These are phyloP conservation scores for Microctenopoma stevenorrisi DNA, from an alignment of 2,797 vertebrate species.

Conservation along the genomic window DNA sequence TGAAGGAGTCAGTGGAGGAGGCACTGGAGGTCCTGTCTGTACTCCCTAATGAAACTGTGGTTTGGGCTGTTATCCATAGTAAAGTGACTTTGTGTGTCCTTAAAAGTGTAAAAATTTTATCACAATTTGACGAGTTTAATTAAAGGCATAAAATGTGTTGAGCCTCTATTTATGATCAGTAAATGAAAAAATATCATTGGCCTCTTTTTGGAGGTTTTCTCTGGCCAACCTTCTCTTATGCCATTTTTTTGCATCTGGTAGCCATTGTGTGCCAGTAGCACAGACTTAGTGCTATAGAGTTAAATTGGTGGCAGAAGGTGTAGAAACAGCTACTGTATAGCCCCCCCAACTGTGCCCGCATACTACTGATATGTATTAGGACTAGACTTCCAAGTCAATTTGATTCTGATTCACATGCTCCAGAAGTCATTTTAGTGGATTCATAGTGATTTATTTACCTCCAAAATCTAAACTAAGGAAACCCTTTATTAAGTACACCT, in stretches of 20 bases:
- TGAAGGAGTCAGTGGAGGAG: constrained; percentile 58
- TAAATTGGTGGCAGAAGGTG: constrained; percentile 81
- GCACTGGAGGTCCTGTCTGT: constrained; percentile 77
- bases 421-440: no score
- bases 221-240: constrained; percentile 58
- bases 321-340: constrained; percentile 58
- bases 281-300: constrained; percentile 70
- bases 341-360: constrained; percentile 75
- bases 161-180: constrained; percentile 1
- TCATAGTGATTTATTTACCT: no score
- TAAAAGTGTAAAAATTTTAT: background rate
- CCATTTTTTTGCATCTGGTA: constrained; percentile 75
- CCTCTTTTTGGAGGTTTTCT: constrained; percentile 22
- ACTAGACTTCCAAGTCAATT: no score
- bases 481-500: no score
- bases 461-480: no score
- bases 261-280: constrained; percentile 76
- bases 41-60: constrained; percentile 78
- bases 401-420: no score
- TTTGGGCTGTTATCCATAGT: constrained; percentile 55
- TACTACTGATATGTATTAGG: no score
- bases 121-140: constrained; percentile 5
- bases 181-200: background rate
- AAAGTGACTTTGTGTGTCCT: constrained; percentile 11
- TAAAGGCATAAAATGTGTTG: background rate